Evolutionary conservation across 2,888 invertebrate species (phyloP).

Genomic region (Bugulina stolonifera): DNA sequence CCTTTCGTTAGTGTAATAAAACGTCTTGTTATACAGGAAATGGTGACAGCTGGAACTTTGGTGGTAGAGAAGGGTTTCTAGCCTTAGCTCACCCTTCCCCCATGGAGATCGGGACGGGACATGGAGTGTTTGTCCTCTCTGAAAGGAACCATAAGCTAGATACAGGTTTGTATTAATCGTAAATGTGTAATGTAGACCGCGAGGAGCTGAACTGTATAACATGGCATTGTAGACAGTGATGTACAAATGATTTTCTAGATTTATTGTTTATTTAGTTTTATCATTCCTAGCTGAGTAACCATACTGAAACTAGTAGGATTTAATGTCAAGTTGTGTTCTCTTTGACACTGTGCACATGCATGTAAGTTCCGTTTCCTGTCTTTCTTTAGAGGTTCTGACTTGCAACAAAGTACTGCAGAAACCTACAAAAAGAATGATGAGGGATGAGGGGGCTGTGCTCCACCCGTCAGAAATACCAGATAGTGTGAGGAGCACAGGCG

Average conservation of each 20-base stretch:
- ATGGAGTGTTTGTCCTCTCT: constrained; percentile 55
- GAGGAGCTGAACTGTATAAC: no score
- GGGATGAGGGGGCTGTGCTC: constrained; percentile 46
- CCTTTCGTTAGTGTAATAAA: no score
- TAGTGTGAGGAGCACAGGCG: constrained; percentile 33
- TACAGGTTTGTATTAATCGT: no score
- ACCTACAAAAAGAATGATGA: constrained; percentile 50
- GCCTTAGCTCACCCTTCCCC: constrained; percentile 55
- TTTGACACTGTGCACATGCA: no score
- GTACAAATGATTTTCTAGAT: no score
- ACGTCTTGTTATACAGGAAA: constrained; percentile 12
- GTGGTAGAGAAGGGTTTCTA: constrained; percentile 39
- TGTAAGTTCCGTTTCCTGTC: no score
- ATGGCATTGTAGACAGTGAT: no score
- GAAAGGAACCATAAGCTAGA: constrained; percentile 33
- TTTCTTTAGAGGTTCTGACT: constrained; percentile 33
- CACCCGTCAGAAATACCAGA: constrained; percentile 34
- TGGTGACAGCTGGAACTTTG: constrained; percentile 15
- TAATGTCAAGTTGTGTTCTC: no score
- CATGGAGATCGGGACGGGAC: constrained; percentile 50
- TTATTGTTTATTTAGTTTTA: no score
- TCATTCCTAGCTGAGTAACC: no score
- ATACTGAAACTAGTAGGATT: no score
- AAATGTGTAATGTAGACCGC: no score
- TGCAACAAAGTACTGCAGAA: constrained; percentile 55